Evolutionary conservation across 2,888 invertebrate genomes (phyloP).

Genomic region (Sphecodes monilicornis): DNA sequence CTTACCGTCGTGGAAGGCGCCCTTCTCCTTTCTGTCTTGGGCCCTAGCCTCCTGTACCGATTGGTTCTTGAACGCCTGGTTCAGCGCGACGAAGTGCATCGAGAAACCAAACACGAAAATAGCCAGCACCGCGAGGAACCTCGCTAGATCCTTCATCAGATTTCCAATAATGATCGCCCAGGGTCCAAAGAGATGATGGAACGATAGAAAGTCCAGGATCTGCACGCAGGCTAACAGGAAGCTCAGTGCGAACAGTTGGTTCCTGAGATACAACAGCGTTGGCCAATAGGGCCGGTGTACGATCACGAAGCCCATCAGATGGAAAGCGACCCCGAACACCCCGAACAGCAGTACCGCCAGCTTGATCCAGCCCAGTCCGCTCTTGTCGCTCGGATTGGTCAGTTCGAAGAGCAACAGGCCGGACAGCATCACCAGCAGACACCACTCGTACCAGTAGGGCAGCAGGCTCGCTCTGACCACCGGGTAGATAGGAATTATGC

Average conservation of each 20-base stretch:
- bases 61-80: slow-evolving; percentile 95
- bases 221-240: slow-evolving; percentile 98
- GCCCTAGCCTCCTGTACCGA: slow-evolving; percentile 57
- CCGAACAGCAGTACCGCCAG: slow-evolving; percentile 94
- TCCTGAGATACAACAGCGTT: slow-evolving; percentile 96
- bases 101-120: slow-evolving; percentile 99
- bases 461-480: slow-evolving; percentile 92
- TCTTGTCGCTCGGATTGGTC: slow-evolving; percentile 98
- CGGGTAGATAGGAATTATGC: slow-evolving; percentile 94
- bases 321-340: slow-evolving; percentile 95
- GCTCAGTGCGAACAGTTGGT: slow-evolving; percentile 98
- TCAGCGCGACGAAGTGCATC: slow-evolving; percentile 97
- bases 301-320: slow-evolving; percentile 91
- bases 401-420: slow-evolving; percentile 97
- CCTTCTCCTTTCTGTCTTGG: slow-evolving; percentile 85
- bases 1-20: slow-evolving; percentile 91
- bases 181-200: slow-evolving; percentile 99
- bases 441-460: slow-evolving; percentile 98
- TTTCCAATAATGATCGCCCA: slow-evolving; percentile 99
- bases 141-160: slow-evolving; percentile 96
- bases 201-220: slow-evolving; percentile 98
- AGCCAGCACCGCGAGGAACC: slow-evolving; percentile 98
- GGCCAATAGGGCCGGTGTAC: slow-evolving; percentile 90
- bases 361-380: slow-evolving; percentile 97
- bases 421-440: slow-evolving; percentile 96